These are phyloP conservation scores for Lysandra coridon DNA, from an alignment of 2,888 invertebrate genomes.

Conservation along the genomic window DNA sequence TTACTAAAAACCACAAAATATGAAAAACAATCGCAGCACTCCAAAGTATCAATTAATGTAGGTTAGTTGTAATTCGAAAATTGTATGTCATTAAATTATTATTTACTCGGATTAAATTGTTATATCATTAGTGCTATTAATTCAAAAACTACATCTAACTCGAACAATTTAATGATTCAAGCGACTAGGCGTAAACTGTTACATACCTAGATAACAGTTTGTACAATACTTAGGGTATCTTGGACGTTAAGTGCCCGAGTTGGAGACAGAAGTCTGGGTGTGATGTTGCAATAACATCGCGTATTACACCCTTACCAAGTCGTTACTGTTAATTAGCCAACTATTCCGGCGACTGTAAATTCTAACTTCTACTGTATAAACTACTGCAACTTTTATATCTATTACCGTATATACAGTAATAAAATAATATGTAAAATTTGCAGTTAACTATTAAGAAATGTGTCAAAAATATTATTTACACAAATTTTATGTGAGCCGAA, in stretches of 20 bases:
- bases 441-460: no score
- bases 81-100: no score
- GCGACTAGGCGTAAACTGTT: not conserved
- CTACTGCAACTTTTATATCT: not conserved
- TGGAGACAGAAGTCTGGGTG: slow-evolving; percentile 47
- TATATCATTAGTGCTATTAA: not conserved
- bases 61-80: no score
- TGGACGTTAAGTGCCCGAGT: slow-evolving; percentile 44
- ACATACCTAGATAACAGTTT: slow-evolving; percentile 20
- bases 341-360: slow-evolving; percentile 20
- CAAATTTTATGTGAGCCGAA: no score
- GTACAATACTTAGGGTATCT: slow-evolving; percentile 44
- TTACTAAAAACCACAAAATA: no score
- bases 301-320: slow-evolving; percentile 54
- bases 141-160: not conserved
- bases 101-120: no score
- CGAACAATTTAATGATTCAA: no score
- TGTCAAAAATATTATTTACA: no score
- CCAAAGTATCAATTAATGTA: no score
- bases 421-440: no score
- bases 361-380: slow-evolving; percentile 11
- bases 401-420: no score
- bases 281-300: slow-evolving; percentile 61
- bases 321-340: slow-evolving; percentile 47
- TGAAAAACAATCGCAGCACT: no score